Conservation (phyloP, 2,888 invertebrate genomes). For the Ophion ellenae region DNA sequence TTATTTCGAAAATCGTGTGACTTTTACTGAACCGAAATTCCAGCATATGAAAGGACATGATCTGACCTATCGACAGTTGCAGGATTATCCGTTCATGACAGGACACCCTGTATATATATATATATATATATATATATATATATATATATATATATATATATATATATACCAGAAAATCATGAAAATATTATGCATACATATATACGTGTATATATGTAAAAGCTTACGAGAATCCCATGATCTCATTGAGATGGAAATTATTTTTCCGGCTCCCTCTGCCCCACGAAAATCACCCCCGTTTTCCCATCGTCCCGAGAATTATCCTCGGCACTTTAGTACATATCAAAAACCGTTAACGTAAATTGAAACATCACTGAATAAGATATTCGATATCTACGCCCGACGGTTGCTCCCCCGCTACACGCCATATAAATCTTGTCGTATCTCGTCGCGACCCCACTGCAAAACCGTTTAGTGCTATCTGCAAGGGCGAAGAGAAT, state of each 20-base stretch:
- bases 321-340: slow-evolving; percentile 42
- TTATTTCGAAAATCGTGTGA: too few relatives aligned
- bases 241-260: slow-evolving; percentile 40
- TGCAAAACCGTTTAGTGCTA: background rate
- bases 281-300: slow-evolving; percentile 17
- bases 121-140: too few relatives aligned
- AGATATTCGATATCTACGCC: slow-evolving; percentile 25
- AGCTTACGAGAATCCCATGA: slow-evolving; percentile 17
- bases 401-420: background rate
- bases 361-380: slow-evolving; percentile 43
- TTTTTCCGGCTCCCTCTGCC: background rate
- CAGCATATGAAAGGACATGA: too few relatives aligned
- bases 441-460: background rate
- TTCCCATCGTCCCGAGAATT: slow-evolving; percentile 29
- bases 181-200: too few relatives aligned
- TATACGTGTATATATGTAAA: background rate
- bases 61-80: too few relatives aligned
- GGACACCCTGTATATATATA: too few relatives aligned
- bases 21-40: too few relatives aligned
- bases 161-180: too few relatives aligned
- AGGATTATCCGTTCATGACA: too few relatives aligned
- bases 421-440: slow-evolving; percentile 10
- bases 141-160: too few relatives aligned
- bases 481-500: background rate
- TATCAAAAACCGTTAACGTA: slow-evolving; percentile 43